phyloP scores from a whole-genome alignment of 2,888 invertebrate genomes.

The Emmelina monodactyla region DNA sequence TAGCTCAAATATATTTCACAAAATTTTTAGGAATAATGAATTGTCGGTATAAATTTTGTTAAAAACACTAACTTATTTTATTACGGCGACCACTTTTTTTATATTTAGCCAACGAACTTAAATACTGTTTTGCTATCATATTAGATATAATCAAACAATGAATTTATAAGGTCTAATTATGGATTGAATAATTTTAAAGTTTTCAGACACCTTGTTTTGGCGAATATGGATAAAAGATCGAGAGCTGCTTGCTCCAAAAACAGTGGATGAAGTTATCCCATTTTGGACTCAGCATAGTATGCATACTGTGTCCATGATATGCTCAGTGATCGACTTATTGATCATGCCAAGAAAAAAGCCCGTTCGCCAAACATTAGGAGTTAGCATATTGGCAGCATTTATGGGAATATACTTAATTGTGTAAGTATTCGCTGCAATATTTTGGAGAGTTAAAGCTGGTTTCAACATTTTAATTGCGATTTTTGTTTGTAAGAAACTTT shows the following conservation, averaged over 20 bases:
- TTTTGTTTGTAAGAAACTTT: background rate
- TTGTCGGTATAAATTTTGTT: too few relatives aligned
- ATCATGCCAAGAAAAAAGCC: slow-evolving; percentile 35
- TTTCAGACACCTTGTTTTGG: slow-evolving; percentile 48
- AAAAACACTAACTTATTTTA: too few relatives aligned
- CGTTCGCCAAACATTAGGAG: slow-evolving; percentile 22
- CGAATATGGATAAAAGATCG: slow-evolving; percentile 38
- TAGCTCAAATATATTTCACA: too few relatives aligned
- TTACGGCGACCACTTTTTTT: too few relatives aligned
- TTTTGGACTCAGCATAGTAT: slow-evolving; percentile 46
- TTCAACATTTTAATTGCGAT: background rate
- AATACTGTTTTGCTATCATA: too few relatives aligned
- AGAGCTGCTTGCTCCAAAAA: slow-evolving; percentile 31
- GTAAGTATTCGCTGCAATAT: slow-evolving; percentile 24
- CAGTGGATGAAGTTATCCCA: slow-evolving; percentile 31
- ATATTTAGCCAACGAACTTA: too few relatives aligned
- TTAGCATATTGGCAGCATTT: slow-evolving; percentile 24
- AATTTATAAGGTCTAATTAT: background rate
- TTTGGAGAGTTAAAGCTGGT: background rate
- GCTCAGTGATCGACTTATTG: slow-evolving; percentile 34
- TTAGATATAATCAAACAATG: too few relatives aligned
- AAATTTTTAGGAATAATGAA: too few relatives aligned
- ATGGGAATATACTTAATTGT: slow-evolving; percentile 26
- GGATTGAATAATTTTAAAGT: slow-evolving; percentile 24
- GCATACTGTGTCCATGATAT: slow-evolving; percentile 39